Evolutionary conservation across 1,140 invertebrate species (phyloP), one percentile per base, ranked within the genome.

Genomic region (Panagrolaimus sp.): DNA sequence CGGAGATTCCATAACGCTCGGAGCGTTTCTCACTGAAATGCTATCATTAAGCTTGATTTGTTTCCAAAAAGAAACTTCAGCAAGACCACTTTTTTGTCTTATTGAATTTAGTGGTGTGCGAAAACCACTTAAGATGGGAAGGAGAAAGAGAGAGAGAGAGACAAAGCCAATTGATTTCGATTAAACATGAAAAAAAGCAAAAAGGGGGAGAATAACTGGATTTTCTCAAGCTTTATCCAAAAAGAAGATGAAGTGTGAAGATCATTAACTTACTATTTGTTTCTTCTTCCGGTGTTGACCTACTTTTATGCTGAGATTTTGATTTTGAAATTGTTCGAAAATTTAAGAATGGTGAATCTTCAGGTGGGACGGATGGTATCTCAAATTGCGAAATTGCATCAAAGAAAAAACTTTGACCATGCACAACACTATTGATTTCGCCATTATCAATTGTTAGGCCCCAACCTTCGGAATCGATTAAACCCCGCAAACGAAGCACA

Each of bases 401-500:
- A 24, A 73, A 74, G 14, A 74, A 46, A 47, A 47, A 75, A 8
- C 52, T 58, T 17, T 55, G 48, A 10, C 62, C 64, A 38, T 48
- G 43, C 10, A 71, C 38, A 14, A 43, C 21, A n/a, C 44, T 75
- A 46, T 46, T 64, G 8, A 55, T 21, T 17, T 46, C 46, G 12
- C 47, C 71, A 65, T 73, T 46, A 47, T 75, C 71, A 6, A 73
- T 17, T 48, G 71, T 43, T 43, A 73, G n/a, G 43, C 72, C 17
- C 72, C 72, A 73, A 9, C 72, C 72, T 17, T 55, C 62, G 2
- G 72, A 68, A 44, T 73, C 72, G 10, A 67, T 62, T 14, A 73
- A 73, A 8, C 72, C 72, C 5, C 71, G 74, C 32, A 71, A 68
- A 67, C 79, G 71, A 32, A 86, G 70, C 44, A 85, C 64, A 65